Evolutionary conservation across 2,113 vertebrate species (phyloP).

Genomic region (Hippocampus abdominalis): DNA sequence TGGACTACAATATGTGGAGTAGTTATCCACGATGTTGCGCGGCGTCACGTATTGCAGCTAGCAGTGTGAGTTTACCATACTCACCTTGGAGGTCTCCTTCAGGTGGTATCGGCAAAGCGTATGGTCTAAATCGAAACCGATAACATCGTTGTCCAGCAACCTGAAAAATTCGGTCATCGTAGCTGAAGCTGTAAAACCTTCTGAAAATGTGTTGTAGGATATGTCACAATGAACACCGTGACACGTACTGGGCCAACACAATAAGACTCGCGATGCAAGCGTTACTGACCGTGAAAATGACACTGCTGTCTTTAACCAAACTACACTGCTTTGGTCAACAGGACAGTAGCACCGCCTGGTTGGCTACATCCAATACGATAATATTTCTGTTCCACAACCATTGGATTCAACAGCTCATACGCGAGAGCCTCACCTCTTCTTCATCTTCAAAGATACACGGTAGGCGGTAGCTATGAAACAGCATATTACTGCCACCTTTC

Average conservation of each 20-base stretch:
- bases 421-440: background rate
- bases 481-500: background rate
- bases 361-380: background rate
- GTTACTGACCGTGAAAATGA: background rate
- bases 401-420: background rate
- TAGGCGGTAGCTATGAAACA: background rate
- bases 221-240: background rate
- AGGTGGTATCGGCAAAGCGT: slow-evolving; percentile 87
- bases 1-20: too few relatives aligned
- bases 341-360: background rate
- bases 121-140: slow-evolving; percentile 91
- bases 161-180: slow-evolving; percentile 81
- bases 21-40: background rate
- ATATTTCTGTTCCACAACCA: background rate
- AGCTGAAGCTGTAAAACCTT: background rate
- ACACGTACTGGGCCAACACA: background rate
- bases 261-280: background rate
- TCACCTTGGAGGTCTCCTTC: slow-evolving; percentile 86
- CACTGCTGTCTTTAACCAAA: background rate
- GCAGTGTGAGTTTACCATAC: slow-evolving; percentile 13
- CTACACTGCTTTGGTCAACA: background rate
- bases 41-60: slow-evolving; percentile 9
- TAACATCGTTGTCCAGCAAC: slow-evolving; percentile 80
- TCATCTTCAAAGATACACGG: background rate
- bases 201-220: background rate